Evolutionary conservation across 2,888 invertebrate genomes (phyloP), one percentile per base, ranked within the genome.

Genomic region (Athetis lepigone): DNA sequence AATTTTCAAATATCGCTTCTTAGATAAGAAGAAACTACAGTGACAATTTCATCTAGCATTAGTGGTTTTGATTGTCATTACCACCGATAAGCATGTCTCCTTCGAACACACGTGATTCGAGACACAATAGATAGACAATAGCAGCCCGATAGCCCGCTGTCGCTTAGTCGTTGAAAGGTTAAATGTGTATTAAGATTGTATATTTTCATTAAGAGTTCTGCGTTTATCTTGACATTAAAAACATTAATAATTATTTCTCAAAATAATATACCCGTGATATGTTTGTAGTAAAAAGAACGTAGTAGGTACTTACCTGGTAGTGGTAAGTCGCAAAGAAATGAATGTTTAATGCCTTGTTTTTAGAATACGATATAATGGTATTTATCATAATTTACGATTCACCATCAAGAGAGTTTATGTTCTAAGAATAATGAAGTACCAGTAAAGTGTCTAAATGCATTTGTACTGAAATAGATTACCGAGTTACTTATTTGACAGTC

Each of bases 401-500:
- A 21, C 13, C 18, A 33, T 33, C 13, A 33, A 61, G 39, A 42
- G 19, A 8, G 16, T 56, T 13, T 71, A 19, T 27, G 37, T 21
- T 47, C 40, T 72, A 37, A 37, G 27, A 55, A 50, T 45, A 63
- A 39, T 40, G 47, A 39, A 69, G 16, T 16, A 39, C 39, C 16
- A 39, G 57, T 16, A 25, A 25, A 45, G 19, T 43, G 47, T 45
- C 13, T 49, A 42, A 51, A 63, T 64, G 36, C 40, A 36, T 72
- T 54, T 23, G 16, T 23, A 33, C 40, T 40, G 37, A 67, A 72
- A 67, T 67, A 67, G 65, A 72, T 54, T 55, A 40, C 19, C 33
- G 43, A 33, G 27, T 18, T 68, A 77, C 27, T 46, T 29, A 62
- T 66, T 47, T 50, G 54, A 65, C 72, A 58, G 46, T 39, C 40